These are phyloP conservation scores for Pterostichus niger DNA, from an alignment of 2,888 invertebrate species.

Conservation along the genomic window DNA sequence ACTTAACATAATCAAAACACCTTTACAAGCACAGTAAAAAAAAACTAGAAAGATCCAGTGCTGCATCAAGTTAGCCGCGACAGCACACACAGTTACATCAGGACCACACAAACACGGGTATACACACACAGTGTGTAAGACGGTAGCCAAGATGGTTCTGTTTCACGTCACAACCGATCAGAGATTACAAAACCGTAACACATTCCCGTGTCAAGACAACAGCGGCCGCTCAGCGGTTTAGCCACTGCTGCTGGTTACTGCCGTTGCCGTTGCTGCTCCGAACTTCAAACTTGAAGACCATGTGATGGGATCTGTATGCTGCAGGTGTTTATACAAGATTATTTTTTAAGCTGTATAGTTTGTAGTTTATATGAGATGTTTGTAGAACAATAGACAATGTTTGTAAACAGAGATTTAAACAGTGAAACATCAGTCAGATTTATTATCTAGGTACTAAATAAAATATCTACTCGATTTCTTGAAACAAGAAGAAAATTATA, in stretches of 20 bases:
- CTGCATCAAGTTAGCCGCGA: slow-evolving; percentile 4
- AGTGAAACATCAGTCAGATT: neutral
- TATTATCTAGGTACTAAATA: neutral
- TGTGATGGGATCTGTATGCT: slow-evolving; percentile 4
- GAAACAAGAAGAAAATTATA: too few relatives aligned
- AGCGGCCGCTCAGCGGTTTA: slow-evolving; percentile 28
- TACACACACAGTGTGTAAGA: slow-evolving; percentile 49
- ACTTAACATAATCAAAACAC: slow-evolving; percentile 31
- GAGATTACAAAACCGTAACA: slow-evolving; percentile 65
- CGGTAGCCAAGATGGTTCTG: slow-evolving; percentile 59
- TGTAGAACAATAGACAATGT: neutral
- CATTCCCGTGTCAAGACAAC: slow-evolving; percentile 63
- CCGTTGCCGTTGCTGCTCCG: neutral
- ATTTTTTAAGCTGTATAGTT: neutral
- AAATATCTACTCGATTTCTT: too few relatives aligned
- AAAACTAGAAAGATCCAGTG: neutral
- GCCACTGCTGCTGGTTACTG: neutral
- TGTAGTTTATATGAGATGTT: neutral
- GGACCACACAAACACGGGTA: too few relatives aligned
- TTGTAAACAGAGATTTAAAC: neutral
- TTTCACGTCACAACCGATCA: slow-evolving; percentile 65
- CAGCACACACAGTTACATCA: neutral
- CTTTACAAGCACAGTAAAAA: neutral
- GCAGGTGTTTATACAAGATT: slow-evolving; percentile 5
- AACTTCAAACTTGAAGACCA: neutral